Base-by-base conservation (phyloP, 1,140 invertebrate species). In the Calephelis virginiensis region DNA sequence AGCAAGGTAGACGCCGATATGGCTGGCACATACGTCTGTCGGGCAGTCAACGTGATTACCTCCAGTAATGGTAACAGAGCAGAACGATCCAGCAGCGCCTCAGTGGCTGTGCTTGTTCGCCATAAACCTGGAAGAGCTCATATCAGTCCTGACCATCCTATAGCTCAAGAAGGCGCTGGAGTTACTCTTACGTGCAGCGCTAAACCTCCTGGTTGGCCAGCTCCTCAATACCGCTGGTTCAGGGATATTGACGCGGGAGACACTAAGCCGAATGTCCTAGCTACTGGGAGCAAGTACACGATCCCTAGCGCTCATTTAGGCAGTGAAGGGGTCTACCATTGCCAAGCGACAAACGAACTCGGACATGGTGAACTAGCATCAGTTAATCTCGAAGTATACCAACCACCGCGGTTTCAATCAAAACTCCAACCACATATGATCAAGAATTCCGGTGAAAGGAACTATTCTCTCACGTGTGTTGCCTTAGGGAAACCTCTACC, bases 401-500 rank as follows among this genome's bases (percentile, higher is more conserved):
- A 98, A 78, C 95, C 96, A 1, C 97, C 97, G 0, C 94, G 95
- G 66, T 96, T 98, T 77, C 92, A 96, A 50, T 93, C 94, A 17
- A 96, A 97, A 79, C 90, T 98, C n/a, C 96, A 96, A 76, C 95
- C 96, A 6, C 94, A 97, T 70, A 94, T 96, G 74, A 96, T 95
- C 0, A 94, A 94, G 69, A 93, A 95, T 69, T 95, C 96, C n/a
- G 95, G 95, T 9, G 96, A 97, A 70, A 93, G 93, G 0, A 95
- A 96, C 67, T 97, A 96, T 79, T 94, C 94, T 14, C 94, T 97
- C 1, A 94, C 95, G 0, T 98, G 97, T 79, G 94, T 95, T 66
- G 97, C 97, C 40, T 94, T 95, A 76, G 97, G 96, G 1, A 98
- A 98, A 84, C 97, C 97, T 0, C 93, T 95, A 48, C 97, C 97